Base-by-base conservation (phyloP, 2,888 invertebrate genomes). In the Automeris io region DNA sequence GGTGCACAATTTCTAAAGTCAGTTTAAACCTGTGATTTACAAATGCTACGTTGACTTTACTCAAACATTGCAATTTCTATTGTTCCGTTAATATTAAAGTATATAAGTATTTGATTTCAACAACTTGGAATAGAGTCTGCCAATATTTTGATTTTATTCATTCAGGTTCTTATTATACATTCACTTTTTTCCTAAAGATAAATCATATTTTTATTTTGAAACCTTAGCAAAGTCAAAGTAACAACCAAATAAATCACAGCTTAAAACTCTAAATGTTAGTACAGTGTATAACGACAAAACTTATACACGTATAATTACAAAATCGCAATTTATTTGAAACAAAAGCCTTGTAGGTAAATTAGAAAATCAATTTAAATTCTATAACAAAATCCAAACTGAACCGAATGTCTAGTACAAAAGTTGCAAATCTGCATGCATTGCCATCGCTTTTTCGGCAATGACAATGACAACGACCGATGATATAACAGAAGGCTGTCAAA, bases 401-500 rank as follows among this genome's bases (percentile, higher is more conserved):
- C 65, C 49, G 49, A 73, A 61, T 61, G 45, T 19, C 43, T 46
- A 63, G 48, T 45, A 45, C 58, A 61, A 67, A 81, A 70, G 75
- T 67, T 60, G 56, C 56, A 79, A 73, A 77, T 79, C 74, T 56
- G 69, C 68, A 59, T 65, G 67, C 55, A 46, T 45, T 39, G 45
- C 45, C 50, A 52, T 46, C 63, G 69, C 58, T 60, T 69, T 77
- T 87, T 87, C 81, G 87, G 86, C 87, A 87, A 82, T 87, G 87
- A 86, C 87, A 87, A 82, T 85, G 86, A 85, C 83, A 77, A 71
- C 78, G 73, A 69, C 70, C 80, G 83, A 75, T 86, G 86, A 86
- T 85, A 86, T 87, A 87, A 86, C 82, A 78, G 71, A 78, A 77
- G 78, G 81, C 85, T 83, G 85, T 85, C 87, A 86, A 85, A 85